Percentiles rank a stretch among this genome's conserved stretches.
Evolutionary conservation across 2,888 invertebrate genomes (phyloP).

Genomic region (Hoplodrina blanda): DNA sequence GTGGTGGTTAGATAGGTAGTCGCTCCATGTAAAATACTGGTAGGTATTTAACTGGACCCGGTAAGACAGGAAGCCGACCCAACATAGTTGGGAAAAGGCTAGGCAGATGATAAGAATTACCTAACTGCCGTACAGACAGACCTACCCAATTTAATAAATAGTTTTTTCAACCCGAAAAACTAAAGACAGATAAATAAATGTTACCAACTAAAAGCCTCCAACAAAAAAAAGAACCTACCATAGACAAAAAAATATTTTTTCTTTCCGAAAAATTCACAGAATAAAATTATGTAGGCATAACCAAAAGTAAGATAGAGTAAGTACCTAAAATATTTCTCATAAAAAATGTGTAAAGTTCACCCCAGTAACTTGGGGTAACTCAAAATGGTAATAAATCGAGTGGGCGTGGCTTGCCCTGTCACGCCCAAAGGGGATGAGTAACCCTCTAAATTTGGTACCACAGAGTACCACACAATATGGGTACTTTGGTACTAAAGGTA

Average conservation of each 20-base stretch:
- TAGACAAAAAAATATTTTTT: conserved; percentile 24
- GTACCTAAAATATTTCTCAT: conserved; percentile 44
- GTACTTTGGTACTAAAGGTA: conserved; percentile 48
- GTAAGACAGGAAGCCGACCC: no score
- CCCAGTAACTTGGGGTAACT: conserved; percentile 65
- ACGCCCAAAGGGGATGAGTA: conserved; percentile 65
- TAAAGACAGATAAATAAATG: neutral
- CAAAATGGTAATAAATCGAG: conserved; percentile 68
- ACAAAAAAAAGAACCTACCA: neutral
- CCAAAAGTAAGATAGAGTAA: conserved; percentile 23
- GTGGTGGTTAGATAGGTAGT: no score
- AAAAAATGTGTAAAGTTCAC: conserved; percentile 59
- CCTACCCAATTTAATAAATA: no score
- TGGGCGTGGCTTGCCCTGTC: conserved; percentile 67
- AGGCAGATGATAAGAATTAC: no score
- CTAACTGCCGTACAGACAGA: no score
- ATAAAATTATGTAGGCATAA: conserved; percentile 19
- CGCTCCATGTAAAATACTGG: no score
- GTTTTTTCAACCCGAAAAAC: neutral
- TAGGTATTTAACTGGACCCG: no score
- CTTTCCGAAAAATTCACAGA: conserved; percentile 7
- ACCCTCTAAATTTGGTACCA: conserved; percentile 34
- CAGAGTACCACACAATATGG: conserved; percentile 20
- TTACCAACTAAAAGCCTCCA: neutral
- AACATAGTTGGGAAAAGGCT: no score